Evolutionary conservation across 1,140 invertebrate species (phyloP), one percentile per base, ranked within the genome.

Genomic region (Heterodera carotae): DNA sequence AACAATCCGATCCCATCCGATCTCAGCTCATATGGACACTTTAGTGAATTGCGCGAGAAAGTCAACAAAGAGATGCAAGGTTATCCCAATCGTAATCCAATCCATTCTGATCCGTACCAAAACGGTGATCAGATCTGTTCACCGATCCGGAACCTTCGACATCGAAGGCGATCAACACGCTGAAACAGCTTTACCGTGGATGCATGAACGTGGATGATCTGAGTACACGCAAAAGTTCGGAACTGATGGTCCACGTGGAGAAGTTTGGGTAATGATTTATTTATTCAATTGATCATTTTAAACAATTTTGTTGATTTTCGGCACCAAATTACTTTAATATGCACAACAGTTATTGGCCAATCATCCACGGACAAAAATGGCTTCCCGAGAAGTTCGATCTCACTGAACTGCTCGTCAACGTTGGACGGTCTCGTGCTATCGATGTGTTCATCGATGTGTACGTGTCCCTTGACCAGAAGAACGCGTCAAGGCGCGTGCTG

Each of bases 21-120:
- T 73, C 67, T 83, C 39, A 85, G 82, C 36, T 82, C 80, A 0
- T 84, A 85, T 34, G 82, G 82, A 2, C 83, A 84, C 66, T 83
- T 83, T 43, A 75, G 77, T 22, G 83, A 85, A 39, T 43, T 83
- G 33, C 62, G 77, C 22, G 82, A 83, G 39, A 76, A 82, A 69
- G 82, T 83, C 56, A 82, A 83, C 33, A n/a, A 10, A 2, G 83
- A 84, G 67, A 75, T 85, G 79, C 76, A 78, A 73, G 67, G 69
- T 66, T 31, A 34, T 36, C n/a, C 18, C 56, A 56, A 56, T 43
- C 48, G n/a, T n/a, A n/a, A n/a, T n/a, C n/a, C n/a, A n/a, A n/a
- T n/a, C n/a, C n/a, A n/a, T n/a, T n/a, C n/a, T n/a, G n/a, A n/a
- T n/a, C n/a, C n/a, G n/a, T n/a, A n/a, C n/a, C n/a, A n/a, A n/a